Base-by-base conservation (phyloP, 2,888 invertebrate genomes). In the Dasypogon diadema region DNA sequence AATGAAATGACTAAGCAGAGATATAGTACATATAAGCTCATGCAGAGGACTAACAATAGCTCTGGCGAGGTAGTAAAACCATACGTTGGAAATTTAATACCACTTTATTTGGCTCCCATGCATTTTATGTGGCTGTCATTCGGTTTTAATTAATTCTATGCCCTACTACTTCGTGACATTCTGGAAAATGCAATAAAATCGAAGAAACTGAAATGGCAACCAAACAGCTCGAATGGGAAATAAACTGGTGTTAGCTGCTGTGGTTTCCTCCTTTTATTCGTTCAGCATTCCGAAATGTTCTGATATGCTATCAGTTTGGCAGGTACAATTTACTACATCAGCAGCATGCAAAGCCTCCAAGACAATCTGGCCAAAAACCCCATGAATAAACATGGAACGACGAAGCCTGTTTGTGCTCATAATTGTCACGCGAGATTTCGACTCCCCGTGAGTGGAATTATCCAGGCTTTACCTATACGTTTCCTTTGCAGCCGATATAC, bases 371-470 rank as follows among this genome's bases (percentile, higher is more conserved):
- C 51, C 56, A 73, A 56, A 73, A 73, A 56, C 46, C 26, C 56
- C 37, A 56, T 73, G 73, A 73, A 56, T 56, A 73, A 73, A 73
- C 56, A 73, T 55, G 24, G 56, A 42, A 22, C 51, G 70, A 70
- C 65, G 65, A 34, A 70, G 37, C 70, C 46, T 56, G 56, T 56
- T 73, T 56, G 56, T 22, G 56, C 34, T 55, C 42, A 56, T 73
- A 73, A 73, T 73, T 73, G 73, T 73, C 73, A 73, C 73, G 73
- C 73, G 73, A 73, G 70, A 70, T 70, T 54, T 54, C n/a, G 22
- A 26, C 16, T 68, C 48, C 65, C 22, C 48, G 65, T 24, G 10
- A 22, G 22, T 12, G 22, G 65, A 14, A 10, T 18, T 60, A n/a
- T 30, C 58, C 58, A 14, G 22, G 21, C 18, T 21, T 21, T 21